A percentile compares a stretch with the other conserved stretches of the same genome.
Evolutionary conservation across 2,113 vertebrate species (phyloP).

Genomic region (Epinephelus fuscoguttatus): DNA sequence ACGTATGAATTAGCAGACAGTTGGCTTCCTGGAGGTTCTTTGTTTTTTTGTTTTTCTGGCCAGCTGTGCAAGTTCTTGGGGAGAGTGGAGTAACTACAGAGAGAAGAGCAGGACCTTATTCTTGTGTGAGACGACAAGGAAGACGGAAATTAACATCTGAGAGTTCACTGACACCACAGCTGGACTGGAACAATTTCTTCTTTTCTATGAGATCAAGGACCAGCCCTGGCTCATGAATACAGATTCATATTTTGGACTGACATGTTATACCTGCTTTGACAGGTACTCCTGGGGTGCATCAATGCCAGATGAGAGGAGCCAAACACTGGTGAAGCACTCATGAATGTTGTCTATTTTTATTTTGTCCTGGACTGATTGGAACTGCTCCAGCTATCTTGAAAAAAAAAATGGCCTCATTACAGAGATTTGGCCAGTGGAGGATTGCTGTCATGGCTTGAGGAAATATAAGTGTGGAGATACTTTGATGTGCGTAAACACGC

Average conservation of each 20-base stretch:
- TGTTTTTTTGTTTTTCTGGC: not conserved
- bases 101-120: conserved; percentile 26
- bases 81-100: conserved; percentile 15
- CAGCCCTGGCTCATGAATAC: not conserved
- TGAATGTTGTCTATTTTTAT: not conserved
- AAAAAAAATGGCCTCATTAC: conserved; percentile 49
- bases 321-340: conserved; percentile 14
- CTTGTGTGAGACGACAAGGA: not conserved
- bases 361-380: conserved; percentile 13
- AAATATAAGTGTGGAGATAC: conserved; percentile 33
- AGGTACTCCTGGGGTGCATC: not conserved
- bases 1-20: conserved; percentile 23
- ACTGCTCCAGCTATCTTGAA: conserved; percentile 7
- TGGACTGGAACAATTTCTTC: not conserved
- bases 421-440: conserved; percentile 18
- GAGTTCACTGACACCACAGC: not conserved
- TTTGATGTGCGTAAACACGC: conserved; percentile 10
- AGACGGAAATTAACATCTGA: conserved; percentile 8
- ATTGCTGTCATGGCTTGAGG: conserved; percentile 40
- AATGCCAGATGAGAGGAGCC: conserved; percentile 32
- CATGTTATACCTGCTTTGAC: conserved; percentile 23
- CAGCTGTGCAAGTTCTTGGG: conserved; percentile 28
- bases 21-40: conserved; percentile 8
- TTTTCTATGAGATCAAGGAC: conserved; percentile 6
- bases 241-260: conserved; percentile 33